Evolutionary conservation across 1,140 invertebrate species (phyloP).

Genomic region (Leptopilina boulardi): DNA sequence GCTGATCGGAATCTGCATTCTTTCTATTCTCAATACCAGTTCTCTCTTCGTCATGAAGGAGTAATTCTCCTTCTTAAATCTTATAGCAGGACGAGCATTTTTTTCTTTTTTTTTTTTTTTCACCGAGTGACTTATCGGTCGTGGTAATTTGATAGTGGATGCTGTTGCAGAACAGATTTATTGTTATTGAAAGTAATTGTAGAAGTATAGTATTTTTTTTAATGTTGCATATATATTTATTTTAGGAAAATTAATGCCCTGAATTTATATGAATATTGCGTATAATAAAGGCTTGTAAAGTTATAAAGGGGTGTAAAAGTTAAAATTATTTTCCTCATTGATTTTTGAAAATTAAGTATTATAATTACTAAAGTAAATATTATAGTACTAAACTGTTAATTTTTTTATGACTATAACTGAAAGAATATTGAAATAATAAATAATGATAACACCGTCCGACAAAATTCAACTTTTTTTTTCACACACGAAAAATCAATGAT

Average conservation of each 20-base stretch:
- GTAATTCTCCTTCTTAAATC: slow-evolving; percentile 29
- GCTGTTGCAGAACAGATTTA: not conserved
- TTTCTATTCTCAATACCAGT: slow-evolving; percentile 28
- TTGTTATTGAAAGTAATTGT: slow-evolving; percentile 15
- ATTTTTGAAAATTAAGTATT: no score
- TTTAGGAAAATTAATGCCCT: not conserved
- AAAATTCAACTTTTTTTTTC: no score
- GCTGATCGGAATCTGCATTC: slow-evolving; percentile 21
- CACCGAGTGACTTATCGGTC: not conserved
- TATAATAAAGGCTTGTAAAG: no score
- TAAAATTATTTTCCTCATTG: no score
- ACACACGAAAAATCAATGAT: no score
- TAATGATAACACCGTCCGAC: no score
- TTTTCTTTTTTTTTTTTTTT: not conserved
- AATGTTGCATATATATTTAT: not conserved
- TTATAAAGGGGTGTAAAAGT: no score
- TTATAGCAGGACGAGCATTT: not conserved
- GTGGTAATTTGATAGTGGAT: not conserved
- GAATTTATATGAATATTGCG: no score
- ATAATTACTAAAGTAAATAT: no score
- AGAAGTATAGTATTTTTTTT: not conserved
- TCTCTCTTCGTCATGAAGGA: slow-evolving; percentile 10
- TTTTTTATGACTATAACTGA: no score
- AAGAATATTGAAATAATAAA: no score
- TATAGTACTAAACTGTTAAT: no score